Evolutionary conservation across 2,797 vertebrate genomes (phyloP).

Genomic region (Pantherophis alleghaniensis): DNA sequence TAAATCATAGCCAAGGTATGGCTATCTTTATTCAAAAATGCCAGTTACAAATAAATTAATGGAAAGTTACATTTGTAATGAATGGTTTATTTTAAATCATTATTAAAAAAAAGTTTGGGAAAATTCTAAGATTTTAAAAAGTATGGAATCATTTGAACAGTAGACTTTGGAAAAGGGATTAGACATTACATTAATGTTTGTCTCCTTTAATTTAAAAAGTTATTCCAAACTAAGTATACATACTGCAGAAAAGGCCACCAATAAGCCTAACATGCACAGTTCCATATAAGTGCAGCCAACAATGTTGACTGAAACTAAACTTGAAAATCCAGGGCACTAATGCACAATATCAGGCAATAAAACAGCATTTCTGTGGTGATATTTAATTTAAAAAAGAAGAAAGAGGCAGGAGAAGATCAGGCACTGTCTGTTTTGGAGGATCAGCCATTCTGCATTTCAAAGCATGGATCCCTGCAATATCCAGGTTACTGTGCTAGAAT

Average conservation of each 20-base stretch:
- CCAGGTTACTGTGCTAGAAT: conserved; percentile 90
- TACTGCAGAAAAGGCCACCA: conserved; percentile 70
- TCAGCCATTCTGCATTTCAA: conserved; percentile 84
- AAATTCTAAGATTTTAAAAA: conserved; percentile 68
- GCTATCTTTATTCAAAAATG: conserved; percentile 5
- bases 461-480: conserved; percentile 82
- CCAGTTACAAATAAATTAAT: conserved; percentile 9
- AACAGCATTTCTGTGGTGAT: conserved; percentile 77
- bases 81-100: conserved; percentile 24
- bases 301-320: conserved; percentile 79
- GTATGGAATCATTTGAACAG: conserved; percentile 65
- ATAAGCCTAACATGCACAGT: conserved; percentile 75
- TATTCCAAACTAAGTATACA: conserved; percentile 70
- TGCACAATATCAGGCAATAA: conserved; percentile 80
- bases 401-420: conserved; percentile 74
- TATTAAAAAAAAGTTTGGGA: conserved; percentile 51
- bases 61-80: conserved; percentile 30
- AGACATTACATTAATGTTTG: conserved; percentile 71
- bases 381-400: conserved; percentile 82
- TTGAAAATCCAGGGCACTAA: conserved; percentile 78
- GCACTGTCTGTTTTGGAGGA: conserved; percentile 78
- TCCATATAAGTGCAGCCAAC: conserved; percentile 72
- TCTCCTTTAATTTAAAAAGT: conserved; percentile 76
- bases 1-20: background rate
- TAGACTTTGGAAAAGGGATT: conserved; percentile 75